Conservation (phyloP, 2,797 vertebrate genomes). For the Rhinophrynus dorsalis region DNA sequence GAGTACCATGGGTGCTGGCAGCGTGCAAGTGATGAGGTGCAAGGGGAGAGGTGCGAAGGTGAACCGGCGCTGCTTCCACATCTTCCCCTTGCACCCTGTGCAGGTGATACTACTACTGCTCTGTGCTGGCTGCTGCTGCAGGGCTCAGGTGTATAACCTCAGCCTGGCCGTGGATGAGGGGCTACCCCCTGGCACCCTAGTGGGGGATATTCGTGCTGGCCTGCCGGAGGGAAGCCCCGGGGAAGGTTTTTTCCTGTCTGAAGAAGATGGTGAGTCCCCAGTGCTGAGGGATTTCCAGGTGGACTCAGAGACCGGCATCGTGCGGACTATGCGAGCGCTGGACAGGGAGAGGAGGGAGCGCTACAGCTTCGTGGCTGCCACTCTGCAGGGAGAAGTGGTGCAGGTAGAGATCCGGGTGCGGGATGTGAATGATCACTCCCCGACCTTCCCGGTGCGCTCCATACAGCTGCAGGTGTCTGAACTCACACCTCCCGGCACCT, state of each 20-base stretch:
- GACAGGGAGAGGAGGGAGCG: constrained; percentile 81
- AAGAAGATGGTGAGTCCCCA: constrained; percentile 83
- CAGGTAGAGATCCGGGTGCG: constrained; percentile 79
- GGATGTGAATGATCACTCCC: constrained; percentile 88
- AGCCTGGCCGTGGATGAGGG: constrained; percentile 83
- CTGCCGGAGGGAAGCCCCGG: constrained; percentile 61
- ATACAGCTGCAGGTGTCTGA: constrained; percentile 80
- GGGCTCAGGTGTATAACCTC: constrained; percentile 78
- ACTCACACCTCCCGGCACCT: constrained; percentile 75
- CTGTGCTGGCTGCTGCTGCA: constrained; percentile 50
- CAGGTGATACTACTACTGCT: constrained; percentile 50
- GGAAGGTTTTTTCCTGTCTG: constrained; percentile 87
- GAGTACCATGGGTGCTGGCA: not conserved
- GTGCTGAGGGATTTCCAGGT: constrained; percentile 87
- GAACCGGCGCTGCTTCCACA: constrained; percentile 9
- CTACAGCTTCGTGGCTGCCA: constrained; percentile 88
- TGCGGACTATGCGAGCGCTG: constrained; percentile 81
- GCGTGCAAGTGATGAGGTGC: not conserved
- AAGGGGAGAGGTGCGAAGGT: constrained; percentile 11
- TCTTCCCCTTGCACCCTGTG: constrained; percentile 2
- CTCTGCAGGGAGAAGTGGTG: constrained; percentile 82
- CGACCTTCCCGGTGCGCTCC: constrained; percentile 70
- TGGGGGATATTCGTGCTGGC: constrained; percentile 82
- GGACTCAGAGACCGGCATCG: constrained; percentile 83
- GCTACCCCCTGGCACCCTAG: constrained; percentile 79